Percentiles rank a stretch among this genome's conserved stretches.
phyloP scores from a whole-genome alignment of 2,113 vertebrate species.

The Anarrhichthys ocellatus region DNA sequence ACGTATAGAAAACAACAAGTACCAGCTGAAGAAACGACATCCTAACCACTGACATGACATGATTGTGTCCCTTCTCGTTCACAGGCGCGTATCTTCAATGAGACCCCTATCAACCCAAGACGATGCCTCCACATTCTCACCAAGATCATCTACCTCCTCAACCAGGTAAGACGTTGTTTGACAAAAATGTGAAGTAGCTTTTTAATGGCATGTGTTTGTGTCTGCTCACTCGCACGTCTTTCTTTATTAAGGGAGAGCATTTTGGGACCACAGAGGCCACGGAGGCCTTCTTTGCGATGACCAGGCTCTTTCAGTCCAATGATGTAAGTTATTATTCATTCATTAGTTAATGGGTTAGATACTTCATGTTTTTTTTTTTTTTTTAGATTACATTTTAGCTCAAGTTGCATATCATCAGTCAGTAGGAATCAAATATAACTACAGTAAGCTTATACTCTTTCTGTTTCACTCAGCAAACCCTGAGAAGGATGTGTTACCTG shows the following conservation, averaged over 20 bases:
- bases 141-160: constrained; percentile 97
- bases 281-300: constrained; percentile 99
- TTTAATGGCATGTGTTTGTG: not conserved
- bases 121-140: constrained; percentile 98
- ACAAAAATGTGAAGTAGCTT: accelerated
- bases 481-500: constrained; percentile 97
- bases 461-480: constrained; percentile 88
- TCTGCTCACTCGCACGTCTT: not conserved
- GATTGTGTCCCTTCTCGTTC: not conserved
- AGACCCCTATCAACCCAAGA: constrained; percentile 96
- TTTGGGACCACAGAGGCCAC: constrained; percentile 98
- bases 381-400: not conserved
- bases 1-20: accelerated
- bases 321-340: constrained; percentile 85
- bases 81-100: constrained; percentile 96
- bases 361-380: not conserved
- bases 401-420: not conserved
- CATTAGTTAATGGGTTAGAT: not conserved
- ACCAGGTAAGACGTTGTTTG: constrained; percentile 86
- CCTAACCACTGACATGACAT: not conserved
- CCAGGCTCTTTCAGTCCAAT: constrained; percentile 96
- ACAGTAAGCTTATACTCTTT: too few species aligned
- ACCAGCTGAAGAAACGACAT: not conserved
- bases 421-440: not conserved
- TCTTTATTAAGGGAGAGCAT: constrained; percentile 89